These are phyloP conservation scores for Muntiacus muntjak DNA, from an alignment of 2,113 vertebrate species.

Conservation along the genomic window DNA sequence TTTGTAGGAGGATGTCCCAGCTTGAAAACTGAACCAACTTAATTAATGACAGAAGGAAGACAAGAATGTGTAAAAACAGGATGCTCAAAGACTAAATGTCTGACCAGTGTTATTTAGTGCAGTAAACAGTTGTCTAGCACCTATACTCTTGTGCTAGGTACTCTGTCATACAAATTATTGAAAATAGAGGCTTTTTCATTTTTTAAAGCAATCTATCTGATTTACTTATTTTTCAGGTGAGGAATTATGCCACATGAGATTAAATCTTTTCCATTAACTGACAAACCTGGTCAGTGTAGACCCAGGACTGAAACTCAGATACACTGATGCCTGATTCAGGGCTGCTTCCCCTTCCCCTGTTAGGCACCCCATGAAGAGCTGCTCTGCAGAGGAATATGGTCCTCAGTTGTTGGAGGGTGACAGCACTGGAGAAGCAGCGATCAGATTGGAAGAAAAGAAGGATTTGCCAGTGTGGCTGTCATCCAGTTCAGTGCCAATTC, in stretches of 20 bases:
- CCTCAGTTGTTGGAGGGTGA: not conserved
- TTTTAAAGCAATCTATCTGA: not conserved
- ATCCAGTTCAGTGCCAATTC: no score
- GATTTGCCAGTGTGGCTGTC: not conserved
- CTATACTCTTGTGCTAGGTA: not conserved
- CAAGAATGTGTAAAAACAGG: not conserved
- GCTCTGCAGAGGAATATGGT: not conserved
- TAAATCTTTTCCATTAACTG: not conserved
- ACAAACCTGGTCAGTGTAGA: not conserved
- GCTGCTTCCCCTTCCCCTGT: rapidly evolving
- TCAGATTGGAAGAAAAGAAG: not conserved
- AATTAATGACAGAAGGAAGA: not conserved
- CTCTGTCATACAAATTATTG: not conserved
- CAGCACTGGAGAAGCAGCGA: not conserved
- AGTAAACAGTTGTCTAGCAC: not conserved
- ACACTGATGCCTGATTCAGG: rapidly evolving
- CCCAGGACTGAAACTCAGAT: not conserved
- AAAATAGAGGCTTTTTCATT: not conserved
- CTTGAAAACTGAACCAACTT: not conserved
- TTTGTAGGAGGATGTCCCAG: not conserved
- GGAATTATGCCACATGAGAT: not conserved
- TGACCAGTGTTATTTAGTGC: not conserved
- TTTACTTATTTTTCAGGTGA: not conserved
- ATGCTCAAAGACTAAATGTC: not conserved
- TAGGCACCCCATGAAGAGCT: not conserved